Evolutionary conservation across 92 coral and sea anemone genomes (phyloP).

Genomic region (Parazoanthus atlanticus): DNA sequence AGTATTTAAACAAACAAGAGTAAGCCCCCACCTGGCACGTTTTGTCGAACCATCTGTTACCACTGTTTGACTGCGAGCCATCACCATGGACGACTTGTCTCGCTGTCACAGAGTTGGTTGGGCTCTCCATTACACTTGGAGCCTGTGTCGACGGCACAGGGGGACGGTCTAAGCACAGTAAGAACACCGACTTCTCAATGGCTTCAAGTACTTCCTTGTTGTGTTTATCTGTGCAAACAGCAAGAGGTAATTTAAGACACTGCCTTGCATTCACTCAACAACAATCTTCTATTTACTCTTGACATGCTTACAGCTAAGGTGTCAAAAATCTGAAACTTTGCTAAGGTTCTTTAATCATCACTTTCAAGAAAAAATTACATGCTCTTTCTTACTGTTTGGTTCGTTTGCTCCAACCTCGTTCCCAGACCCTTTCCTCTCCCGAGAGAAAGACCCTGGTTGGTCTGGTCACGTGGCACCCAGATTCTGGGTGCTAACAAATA

Average conservation of each 20-base stretch:
- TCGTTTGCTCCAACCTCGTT: too few species aligned
- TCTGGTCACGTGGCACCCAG: too few species aligned
- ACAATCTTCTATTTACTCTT: too few species aligned
- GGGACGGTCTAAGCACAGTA: slow-evolving; percentile 83
- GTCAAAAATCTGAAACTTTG: too few species aligned
- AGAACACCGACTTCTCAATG: slow-evolving; percentile 81
- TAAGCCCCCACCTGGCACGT: slow-evolving; percentile 68
- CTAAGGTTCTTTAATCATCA: too few species aligned
- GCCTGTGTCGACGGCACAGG: slow-evolving; percentile 82
- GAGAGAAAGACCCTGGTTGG: too few species aligned
- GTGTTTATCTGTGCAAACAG: slow-evolving; percentile 56
- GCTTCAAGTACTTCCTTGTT: slow-evolving; percentile 84
- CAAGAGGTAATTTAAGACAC: not conserved
- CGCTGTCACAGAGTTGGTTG: slow-evolving; percentile 81
- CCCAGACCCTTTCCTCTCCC: too few species aligned
- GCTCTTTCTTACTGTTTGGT: too few species aligned
- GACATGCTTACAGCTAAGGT: too few species aligned
- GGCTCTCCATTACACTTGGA: slow-evolving; percentile 87
- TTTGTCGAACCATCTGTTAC: slow-evolving; percentile 98
- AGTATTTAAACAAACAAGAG: not conserved
- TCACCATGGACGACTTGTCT: slow-evolving; percentile 91
- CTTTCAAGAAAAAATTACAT: too few species aligned
- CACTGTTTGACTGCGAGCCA: slow-evolving; percentile 85
- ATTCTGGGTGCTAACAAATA: too few species aligned
- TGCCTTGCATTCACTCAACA: too few species aligned